Conservation (phyloP, 1,140 invertebrate species). For the Apis dorsata region DNA sequence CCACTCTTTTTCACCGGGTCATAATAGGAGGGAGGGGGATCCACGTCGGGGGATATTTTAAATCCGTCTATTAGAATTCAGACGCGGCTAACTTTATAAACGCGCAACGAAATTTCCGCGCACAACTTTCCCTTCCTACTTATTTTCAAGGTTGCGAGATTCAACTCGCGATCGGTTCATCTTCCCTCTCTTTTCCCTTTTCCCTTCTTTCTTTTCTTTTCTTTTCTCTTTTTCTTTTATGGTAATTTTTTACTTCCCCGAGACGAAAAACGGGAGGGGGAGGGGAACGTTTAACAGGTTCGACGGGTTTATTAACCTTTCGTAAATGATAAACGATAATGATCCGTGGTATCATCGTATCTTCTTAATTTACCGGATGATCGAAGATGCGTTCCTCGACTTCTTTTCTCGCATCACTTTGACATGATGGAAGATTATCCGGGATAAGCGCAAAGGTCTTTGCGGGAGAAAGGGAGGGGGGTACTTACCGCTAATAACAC, state of each 20-base stretch:
- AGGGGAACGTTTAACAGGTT: no score
- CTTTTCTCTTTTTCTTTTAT: no score
- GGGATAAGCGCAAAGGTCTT: neutral
- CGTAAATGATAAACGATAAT: no score
- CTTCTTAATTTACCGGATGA: no score
- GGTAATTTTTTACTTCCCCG: no score
- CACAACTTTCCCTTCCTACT: neutral
- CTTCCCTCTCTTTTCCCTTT: neutral
- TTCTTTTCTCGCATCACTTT: neutral
- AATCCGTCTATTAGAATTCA: constrained; percentile 37
- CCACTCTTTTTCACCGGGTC: neutral
- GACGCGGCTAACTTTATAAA: neutral
- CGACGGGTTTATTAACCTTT: no score
- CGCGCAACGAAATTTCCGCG: neutral
- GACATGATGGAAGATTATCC: constrained; percentile 13
- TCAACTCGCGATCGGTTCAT: neutral
- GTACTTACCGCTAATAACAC: neutral
- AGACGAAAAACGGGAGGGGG: no score
- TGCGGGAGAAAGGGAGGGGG: no score
- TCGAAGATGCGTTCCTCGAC: neutral
- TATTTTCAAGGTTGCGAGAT: constrained; percentile 30
- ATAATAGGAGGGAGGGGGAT: neutral
- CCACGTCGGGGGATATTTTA: constrained; percentile 26
- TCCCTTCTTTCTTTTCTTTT: no score
- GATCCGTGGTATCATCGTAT: no score